Base-by-base conservation (phyloP, 1,140 invertebrate species). In the Probaryconus sp. region DNA sequence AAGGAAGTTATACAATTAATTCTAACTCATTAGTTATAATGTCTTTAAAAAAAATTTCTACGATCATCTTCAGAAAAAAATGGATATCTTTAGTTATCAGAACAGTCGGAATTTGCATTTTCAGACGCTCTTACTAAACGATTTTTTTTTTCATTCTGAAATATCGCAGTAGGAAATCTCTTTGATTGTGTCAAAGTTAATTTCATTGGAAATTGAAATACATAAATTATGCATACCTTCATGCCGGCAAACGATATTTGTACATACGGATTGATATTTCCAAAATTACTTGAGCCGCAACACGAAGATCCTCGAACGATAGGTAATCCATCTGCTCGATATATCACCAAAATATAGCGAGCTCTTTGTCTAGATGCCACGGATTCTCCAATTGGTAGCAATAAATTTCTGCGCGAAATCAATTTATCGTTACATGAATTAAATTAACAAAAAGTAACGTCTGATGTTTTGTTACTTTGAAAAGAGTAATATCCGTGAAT, bases 181-280 rank as follows among this genome's bases (percentile, higher is more conserved):
- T 65, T 1, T 2, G 5, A 24, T 24, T 4, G 10, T 10, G 24
- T 17, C 16, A 11, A 16, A 56, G n/a, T 6, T 17, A 58, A 71
- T 64, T 63, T 51, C 11, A 10, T 10, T 7, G 1, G 45, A 51
- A 72, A 72, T 64, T 72, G 45, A 45, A 64, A 58, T 45, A 51
- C 51, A 72, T 72, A 56, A 72, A 72, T 72, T 72, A 58, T 72
- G 42, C 63, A 53, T 61, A 92, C 92, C 83, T 89, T 89, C 76
- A 91, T 89, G 24, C 91, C 91, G 17, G 91, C 91, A 81, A 92
- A 92, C 3, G 90, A 90, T 53, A 92, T 89, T 78, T 90, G 87
- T 7, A 92, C 89, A 78, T 89, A 92, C 6, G 90, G 89, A 33
- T 89, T 91, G 73, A 90, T 90, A 79, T 90, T 91, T 30, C 91